Base-by-base conservation (phyloP, 2,113 vertebrate species). In the Eurystomus gularis region DNA sequence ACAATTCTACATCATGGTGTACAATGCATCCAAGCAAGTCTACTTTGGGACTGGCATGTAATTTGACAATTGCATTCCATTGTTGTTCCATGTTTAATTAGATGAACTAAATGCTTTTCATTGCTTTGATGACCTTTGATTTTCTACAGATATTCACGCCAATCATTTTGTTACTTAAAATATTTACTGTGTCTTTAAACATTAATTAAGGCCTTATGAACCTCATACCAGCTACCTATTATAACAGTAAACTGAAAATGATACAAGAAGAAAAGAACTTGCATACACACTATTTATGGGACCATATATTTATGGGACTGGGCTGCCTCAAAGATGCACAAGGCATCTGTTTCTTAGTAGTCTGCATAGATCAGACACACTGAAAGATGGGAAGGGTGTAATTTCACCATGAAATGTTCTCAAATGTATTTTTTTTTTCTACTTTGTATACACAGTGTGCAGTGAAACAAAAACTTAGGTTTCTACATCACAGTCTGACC, bases 271-370 rank as follows among this genome's bases (percentile, higher is more conserved):
- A 60, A 60, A 55, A 23, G 17, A 61, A 39, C 7, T 70, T 86
- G 8, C 10, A 54, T 15, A 29, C 2, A 26, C 9, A 61, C 25
- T 70, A 57, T 54, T 46, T 79, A 37, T 46, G 35, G 4, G 8
- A 42, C 8, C 13, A 8, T 37, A 18, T 49, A 33, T 33, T 52
- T 49, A 26, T 13, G 19, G 11, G 19, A 57, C 13, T 15, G 11
- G 9, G 3, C 2, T 78, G 29, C 49, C 25, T 57, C 26, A 76
- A 61, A 69, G 13, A 6, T 72, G 11, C 2, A 42, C 4, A 64
- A 51, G 5, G 19, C 6, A 29, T 39, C 21, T 7, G 0, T 73
- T 68, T 79, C 24, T 70, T 1, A 2, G 6, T 66, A n/a, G 3
- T 31, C 29, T 73, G 35, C n/a, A 23, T 42, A 6, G 10, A 35